Conservation (phyloP, 2,797 vertebrate species). For the Rhabdomys pumilio region DNA sequence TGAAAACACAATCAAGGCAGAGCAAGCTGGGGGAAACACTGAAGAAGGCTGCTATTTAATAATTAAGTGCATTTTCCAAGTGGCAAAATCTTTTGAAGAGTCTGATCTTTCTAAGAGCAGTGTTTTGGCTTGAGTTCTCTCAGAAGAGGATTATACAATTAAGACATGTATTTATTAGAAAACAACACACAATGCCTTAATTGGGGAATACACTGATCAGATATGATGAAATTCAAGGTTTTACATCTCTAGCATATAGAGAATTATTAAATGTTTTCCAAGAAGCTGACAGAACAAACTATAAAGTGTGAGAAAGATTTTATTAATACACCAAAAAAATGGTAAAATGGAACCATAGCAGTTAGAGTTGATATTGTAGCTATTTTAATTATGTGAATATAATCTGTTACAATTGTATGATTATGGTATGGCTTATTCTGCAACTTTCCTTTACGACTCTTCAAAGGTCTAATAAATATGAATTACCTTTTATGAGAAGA, state of each 20-base stretch:
- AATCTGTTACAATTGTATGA: conserved; percentile 40
- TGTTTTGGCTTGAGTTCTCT: conserved; percentile 46
- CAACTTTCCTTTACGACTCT: conserved; percentile 38
- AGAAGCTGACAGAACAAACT: conserved; percentile 50
- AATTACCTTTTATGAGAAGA: not conserved
- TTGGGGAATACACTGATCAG: not conserved
- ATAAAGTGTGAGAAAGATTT: not conserved
- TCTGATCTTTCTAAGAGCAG: conserved; percentile 51
- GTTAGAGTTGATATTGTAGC: conserved; percentile 23
- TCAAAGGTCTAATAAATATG: conserved; percentile 40
- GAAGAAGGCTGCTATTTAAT: conserved; percentile 66
- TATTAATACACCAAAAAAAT: not conserved
- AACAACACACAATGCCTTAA: conserved; percentile 24
- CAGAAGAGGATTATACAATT: conserved; percentile 24
- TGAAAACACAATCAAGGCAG: conserved; percentile 56
- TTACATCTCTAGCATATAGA: conserved; percentile 24
- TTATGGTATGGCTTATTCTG: conserved; percentile 32
- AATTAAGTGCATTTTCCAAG: conserved; percentile 57
- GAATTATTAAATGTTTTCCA: conserved; percentile 47
- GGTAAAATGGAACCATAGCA: conserved; percentile 14
- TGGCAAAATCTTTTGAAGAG: conserved; percentile 49
- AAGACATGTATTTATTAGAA: conserved; percentile 50
- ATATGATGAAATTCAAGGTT: conserved; percentile 59
- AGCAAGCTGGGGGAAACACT: conserved; percentile 32
- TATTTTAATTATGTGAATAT: conserved; percentile 66